phyloP scores from a whole-genome alignment of 2,888 invertebrate species.

The Agrotis ipsilon region DNA sequence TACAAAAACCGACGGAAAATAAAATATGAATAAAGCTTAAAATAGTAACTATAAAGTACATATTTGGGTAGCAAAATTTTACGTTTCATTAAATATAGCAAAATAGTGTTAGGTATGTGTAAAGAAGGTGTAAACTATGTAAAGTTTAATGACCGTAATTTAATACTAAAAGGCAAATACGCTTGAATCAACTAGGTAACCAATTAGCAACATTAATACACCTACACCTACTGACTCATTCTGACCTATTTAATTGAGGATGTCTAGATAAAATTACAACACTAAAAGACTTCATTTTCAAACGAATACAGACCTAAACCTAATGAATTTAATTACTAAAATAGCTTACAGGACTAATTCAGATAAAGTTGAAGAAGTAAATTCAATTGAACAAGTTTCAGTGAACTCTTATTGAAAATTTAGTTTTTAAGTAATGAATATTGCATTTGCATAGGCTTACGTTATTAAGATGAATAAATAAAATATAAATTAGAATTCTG shows the following conservation, averaged over 20 bases:
- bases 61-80: too few species aligned
- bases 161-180: background rate
- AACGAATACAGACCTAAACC: conserved; percentile 34
- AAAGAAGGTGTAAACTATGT: background rate
- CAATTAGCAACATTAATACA: conserved; percentile 20
- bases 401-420: conserved; percentile 25
- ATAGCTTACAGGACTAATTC: conserved; percentile 33
- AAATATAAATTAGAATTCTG: background rate
- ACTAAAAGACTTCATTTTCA: conserved; percentile 26
- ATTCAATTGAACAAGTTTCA: conserved; percentile 54
- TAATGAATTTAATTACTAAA: conserved; percentile 42
- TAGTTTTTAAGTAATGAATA: background rate
- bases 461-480: background rate
- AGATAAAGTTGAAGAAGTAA: conserved; percentile 44
- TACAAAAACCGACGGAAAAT: too few species aligned
- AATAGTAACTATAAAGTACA: too few species aligned
- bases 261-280: conserved; percentile 43
- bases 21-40: too few species aligned
- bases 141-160: background rate
- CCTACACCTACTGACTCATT: conserved; percentile 18
- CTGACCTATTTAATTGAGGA: conserved; percentile 12
- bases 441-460: conserved; percentile 20
- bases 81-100: background rate
- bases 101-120: background rate
- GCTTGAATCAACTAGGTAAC: conserved; percentile 1